A percentile compares a stretch with the other conserved stretches of the same genome.
Conservation (phyloP, 2,797 vertebrate genomes). For the Lutjanus argentimaculatus region DNA sequence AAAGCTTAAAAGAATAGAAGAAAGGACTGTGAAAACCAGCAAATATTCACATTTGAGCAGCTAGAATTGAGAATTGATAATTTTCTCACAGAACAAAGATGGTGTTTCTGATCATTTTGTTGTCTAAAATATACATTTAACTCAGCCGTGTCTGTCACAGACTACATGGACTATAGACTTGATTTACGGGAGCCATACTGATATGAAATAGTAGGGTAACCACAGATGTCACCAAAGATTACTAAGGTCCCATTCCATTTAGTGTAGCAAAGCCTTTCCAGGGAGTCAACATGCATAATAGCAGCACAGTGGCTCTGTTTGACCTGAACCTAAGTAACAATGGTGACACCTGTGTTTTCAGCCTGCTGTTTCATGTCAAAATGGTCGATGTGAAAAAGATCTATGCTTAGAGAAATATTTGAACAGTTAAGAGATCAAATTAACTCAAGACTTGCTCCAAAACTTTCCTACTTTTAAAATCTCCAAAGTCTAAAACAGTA, state of each 20-base stretch:
- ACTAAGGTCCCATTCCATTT: no score
- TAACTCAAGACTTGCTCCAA: background rate
- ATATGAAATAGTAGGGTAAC: no score
- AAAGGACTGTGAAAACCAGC: background rate
- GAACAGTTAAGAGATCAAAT: background rate
- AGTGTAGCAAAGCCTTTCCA: no score
- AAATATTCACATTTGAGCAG: background rate
- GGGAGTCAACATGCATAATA: no score
- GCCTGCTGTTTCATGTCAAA: no score
- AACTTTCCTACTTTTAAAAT: background rate
- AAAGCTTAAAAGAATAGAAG: no score
- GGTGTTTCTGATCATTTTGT: background rate
- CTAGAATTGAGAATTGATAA: background rate
- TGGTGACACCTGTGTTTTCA: no score
- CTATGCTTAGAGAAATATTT: background rate
- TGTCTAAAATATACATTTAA: background rate
- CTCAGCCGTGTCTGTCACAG: background rate
- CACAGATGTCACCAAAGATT: no score
- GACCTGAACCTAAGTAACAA: no score
- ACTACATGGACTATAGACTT: background rate
- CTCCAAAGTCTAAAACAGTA: background rate
- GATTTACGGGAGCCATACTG: no score
- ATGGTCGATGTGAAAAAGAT: no score
- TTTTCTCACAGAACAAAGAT: background rate
- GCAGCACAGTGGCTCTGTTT: no score